Conservation (phyloP, 1,140 invertebrate species). For the Aphaenogaster floridana region DNA sequence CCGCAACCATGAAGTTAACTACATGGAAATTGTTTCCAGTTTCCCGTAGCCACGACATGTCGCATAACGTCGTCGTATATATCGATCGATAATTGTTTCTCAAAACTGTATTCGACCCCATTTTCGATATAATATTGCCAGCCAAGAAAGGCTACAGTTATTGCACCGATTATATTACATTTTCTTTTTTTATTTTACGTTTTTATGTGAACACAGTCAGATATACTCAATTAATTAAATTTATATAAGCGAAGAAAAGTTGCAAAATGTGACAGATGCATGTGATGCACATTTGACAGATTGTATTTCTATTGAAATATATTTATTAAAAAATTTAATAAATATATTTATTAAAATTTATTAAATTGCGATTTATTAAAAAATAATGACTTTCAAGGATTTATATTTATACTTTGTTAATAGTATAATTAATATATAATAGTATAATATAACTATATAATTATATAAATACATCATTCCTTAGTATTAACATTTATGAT, state of each 20-base stretch:
- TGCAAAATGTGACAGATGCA: not conserved
- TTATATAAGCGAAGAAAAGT: not conserved
- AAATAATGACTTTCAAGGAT: not conserved
- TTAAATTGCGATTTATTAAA: too few species aligned
- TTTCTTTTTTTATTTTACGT: conserved; percentile 45
- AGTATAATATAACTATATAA: not conserved
- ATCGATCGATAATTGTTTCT: conserved; percentile 24
- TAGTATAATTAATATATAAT: not conserved
- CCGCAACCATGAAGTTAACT: conserved; percentile 45
- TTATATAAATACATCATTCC: not conserved
- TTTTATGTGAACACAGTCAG: not conserved
- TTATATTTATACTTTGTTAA: conserved; percentile 7
- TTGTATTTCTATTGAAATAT: not conserved
- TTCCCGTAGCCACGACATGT: not conserved
- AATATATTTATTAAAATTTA: not conserved
- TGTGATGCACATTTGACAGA: not conserved
- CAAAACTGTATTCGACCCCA: not conserved
- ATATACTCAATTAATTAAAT: conserved; percentile 3
- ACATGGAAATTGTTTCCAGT: conserved; percentile 63
- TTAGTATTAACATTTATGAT: too few species aligned
- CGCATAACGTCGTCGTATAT: not conserved
- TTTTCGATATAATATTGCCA: conserved; percentile 20
- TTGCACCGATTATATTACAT: conserved; percentile 28
- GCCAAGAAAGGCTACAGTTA: conserved; percentile 1
- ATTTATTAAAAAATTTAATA: not conserved